Base-by-base conservation (phyloP, 2,797 vertebrate species). In the Florisuga fusca region DNA sequence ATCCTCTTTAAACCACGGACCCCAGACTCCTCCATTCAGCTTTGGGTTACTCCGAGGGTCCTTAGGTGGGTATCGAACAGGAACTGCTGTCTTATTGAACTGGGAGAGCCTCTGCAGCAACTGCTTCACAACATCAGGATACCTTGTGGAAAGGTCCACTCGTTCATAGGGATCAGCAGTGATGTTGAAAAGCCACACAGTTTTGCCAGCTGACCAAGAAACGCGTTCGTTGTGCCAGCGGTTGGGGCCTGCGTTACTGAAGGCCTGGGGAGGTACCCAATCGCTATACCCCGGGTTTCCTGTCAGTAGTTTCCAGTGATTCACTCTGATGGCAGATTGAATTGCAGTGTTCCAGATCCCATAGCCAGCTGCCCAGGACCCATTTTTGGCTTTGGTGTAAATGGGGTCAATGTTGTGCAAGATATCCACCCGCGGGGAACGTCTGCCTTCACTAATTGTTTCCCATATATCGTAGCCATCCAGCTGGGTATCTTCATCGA, bases 391-490 rank as follows among this genome's bases (percentile, higher is more conserved):
- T 96, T 98, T 99, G 59, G 98, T 98, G 87, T 99, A 99, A 90
- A 99, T 98, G 0, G 99, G 99, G 89, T 99, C 99, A 16, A 99
- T 99, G 97, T 99, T 99, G 97, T 99, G 99, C 53, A 99, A 97
- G 95, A 99, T 99, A 94, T 99, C 99, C 29, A 98, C 97, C 29
- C 99, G 98, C 10, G 99, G 99, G 2, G 99, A 99, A 7, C 98
- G 99, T 5, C 97, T 98, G 14, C 99, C 99, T 97, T 99, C 99
- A 2, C 99, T 99, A 75, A 99, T 98, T 51, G 99, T 98, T 97
- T 99, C 99, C 99, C 99, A 99, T 75, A 99, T 98, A 23, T 99
- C 99, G 0, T 99, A 99, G 25, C 99, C 99, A 2, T 99, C 99
- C 90, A 99, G 97, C 45, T 98, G 98, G 68, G 98, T 98, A 83